Base-by-base conservation (phyloP, 2,797 vertebrate species). In the Strix occidentalis region DNA sequence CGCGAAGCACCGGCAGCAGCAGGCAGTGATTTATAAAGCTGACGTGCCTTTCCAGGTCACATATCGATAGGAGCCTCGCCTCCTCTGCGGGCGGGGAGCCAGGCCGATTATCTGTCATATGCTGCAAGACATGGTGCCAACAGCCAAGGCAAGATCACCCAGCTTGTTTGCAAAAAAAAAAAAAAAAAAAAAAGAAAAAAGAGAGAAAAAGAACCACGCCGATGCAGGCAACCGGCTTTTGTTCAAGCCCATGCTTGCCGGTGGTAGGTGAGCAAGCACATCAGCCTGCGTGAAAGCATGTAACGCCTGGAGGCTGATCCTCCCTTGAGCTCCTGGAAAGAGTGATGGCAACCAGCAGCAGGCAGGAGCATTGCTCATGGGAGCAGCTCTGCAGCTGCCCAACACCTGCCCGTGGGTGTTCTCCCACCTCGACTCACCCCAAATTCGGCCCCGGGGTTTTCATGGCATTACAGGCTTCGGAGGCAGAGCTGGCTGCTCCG, bases 381-480 rank as follows among this genome's bases (percentile, higher is more conserved):
- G 64, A 92, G 78, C 86, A 81, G 58, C 76, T 87, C 78, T 70
- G 72, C 84, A 63, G 75, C 69, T 56, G 72, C 80, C 71, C 20
- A 2, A 37, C 24, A 57, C 53, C 76, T 78, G 65, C 80, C 65
- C 0, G 0, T 35, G 57, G 72, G 16, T 57, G 68, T 60, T 76
- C 81, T 88, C 80, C 90, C 79, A 57, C 82, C 90, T 65, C 1
- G 0, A n/a, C 56, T 51, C 85, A 61, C 56, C 82, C 82, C 58
- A 35, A 4, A 79, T 23, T 65, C 0, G 0, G 56, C 84, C 56
- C 39, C 1, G 0, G 35, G 85, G 53, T 11, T 60, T 79, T 26
- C 0, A 0, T 0, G 0, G 61, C 3, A 1, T 46, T 63, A 63
- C 15, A 70, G 48, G n/a, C 13, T 2, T 39, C 0, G 0, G n/a